A percentile compares a stretch with the other conserved stretches of the same genome.
Evolutionary conservation across 2,797 vertebrate species (phyloP).

Genomic region (Remorina albescens): DNA sequence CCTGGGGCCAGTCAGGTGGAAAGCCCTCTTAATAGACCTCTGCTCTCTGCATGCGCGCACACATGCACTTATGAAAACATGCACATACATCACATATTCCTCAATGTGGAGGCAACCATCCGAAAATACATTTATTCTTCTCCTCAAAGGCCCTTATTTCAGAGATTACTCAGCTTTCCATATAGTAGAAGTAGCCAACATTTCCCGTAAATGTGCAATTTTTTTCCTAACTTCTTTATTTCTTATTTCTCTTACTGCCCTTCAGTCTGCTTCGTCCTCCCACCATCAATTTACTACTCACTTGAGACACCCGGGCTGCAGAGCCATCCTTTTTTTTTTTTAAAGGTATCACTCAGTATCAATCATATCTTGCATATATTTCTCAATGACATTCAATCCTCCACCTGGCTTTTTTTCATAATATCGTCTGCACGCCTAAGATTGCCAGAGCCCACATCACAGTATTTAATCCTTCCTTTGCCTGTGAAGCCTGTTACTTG

Average conservation of each 20-base stretch:
- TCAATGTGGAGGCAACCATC: constrained; percentile 32
- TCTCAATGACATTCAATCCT: constrained; percentile 57
- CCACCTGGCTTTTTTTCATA: constrained; percentile 44
- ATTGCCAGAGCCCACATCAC: constrained; percentile 56
- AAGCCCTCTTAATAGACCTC: constrained; percentile 80
- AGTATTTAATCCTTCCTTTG: constrained; percentile 64
- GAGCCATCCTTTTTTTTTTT: constrained; percentile 52
- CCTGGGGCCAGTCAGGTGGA: constrained; percentile 80
- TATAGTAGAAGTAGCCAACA: constrained; percentile 24
- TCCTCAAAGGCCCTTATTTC: constrained; percentile 29
- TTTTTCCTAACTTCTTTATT: constrained; percentile 30
- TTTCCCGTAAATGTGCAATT: constrained; percentile 25
- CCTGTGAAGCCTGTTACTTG: constrained; percentile 39
- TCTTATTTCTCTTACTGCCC: constrained; percentile 15
- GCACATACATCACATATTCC: constrained; percentile 13
- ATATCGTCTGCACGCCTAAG: constrained; percentile 39
- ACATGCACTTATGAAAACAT: constrained; percentile 46
- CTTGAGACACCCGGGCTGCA: constrained; percentile 64
- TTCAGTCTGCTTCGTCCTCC: constrained; percentile 15
- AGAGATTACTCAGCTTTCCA: constrained; percentile 40
- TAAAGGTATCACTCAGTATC: constrained; percentile 52
- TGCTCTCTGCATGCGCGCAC: constrained; percentile 50
- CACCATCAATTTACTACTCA: constrained; percentile 52
- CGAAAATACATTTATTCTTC: constrained; percentile 16
- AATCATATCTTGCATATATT: constrained; percentile 68